These are phyloP conservation scores for Linyphia triangularis DNA, from an alignment of 2,888 invertebrate genomes.

Conservation along the genomic window DNA sequence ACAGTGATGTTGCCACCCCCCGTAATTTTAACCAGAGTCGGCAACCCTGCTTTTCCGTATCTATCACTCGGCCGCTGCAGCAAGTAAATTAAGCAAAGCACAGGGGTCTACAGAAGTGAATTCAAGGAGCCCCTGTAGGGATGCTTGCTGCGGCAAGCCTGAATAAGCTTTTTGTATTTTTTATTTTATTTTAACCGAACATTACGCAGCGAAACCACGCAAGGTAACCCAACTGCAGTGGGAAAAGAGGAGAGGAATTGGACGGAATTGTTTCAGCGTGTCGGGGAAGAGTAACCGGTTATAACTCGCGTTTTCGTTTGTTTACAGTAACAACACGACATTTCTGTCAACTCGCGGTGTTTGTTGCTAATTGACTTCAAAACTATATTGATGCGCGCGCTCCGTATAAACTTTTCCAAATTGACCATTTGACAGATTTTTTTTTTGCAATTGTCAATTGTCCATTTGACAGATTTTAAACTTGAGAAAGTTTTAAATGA, in stretches of 20 bases:
- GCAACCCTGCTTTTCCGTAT: conserved; percentile 61
- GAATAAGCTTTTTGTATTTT: conserved; percentile 55
- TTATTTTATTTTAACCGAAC: conserved; percentile 50
- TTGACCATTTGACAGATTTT: too few relatives aligned
- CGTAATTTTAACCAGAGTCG: conserved; percentile 46
- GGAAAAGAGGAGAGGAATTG: conserved; percentile 32
- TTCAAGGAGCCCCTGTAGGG: conserved; percentile 73
- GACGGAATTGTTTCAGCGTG: conserved; percentile 50
- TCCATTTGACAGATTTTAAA: too few relatives aligned
- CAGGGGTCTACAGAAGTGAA: conserved; percentile 73
- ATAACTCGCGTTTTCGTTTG: conserved; percentile 43
- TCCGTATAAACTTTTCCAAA: neutral
- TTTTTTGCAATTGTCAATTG: too few relatives aligned
- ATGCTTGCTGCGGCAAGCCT: conserved; percentile 55
- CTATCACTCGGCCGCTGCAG: conserved; percentile 59
- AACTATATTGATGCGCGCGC: neutral
- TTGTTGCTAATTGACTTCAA: conserved; percentile 5
- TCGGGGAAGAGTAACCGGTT: conserved; percentile 59
- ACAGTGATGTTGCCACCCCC: neutral
- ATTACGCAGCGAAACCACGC: conserved; percentile 55
- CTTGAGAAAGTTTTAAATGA: too few relatives aligned
- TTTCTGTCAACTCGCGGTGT: neutral
- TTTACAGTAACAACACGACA: conserved; percentile 32
- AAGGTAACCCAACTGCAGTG: conserved; percentile 54
- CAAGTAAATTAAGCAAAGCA: conserved; percentile 75